phyloP scores from a whole-genome alignment of 2,888 invertebrate species.

The Neuroscelio doddi region DNA sequence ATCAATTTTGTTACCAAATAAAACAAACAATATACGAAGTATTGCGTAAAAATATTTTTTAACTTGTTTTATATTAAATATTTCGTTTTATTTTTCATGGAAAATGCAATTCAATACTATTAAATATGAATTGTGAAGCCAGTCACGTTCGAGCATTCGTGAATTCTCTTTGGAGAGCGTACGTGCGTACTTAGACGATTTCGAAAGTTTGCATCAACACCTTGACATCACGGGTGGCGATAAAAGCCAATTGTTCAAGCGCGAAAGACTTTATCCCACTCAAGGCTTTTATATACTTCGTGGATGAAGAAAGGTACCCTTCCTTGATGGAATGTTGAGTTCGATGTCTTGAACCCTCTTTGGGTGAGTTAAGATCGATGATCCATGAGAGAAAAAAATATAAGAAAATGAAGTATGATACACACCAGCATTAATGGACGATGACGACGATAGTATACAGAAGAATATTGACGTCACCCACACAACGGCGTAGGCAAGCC shows the following conservation, averaged over 20 bases:
- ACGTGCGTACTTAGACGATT: conserved; percentile 22
- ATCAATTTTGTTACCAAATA: too few species aligned
- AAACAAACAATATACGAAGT: too few species aligned
- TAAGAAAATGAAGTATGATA: conserved; percentile 21
- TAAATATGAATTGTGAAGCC: conserved; percentile 27
- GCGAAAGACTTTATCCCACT: conserved; percentile 9
- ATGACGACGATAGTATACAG: conserved; percentile 54
- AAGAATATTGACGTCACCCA: conserved; percentile 63
- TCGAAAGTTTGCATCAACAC: conserved; percentile 36
- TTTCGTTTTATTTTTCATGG: too few species aligned
- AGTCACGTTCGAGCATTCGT: conserved; percentile 42
- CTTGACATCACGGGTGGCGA: conserved; percentile 34
- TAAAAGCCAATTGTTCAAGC: conserved; percentile 41
- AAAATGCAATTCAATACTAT: too few species aligned
- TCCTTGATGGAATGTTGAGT: conserved; percentile 18
- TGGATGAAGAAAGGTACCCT: conserved; percentile 18
- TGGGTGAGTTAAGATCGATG: conserved; percentile 18
- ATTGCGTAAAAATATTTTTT: too few species aligned
- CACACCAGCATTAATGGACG: conserved; percentile 50
- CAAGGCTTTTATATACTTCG: too few species aligned
- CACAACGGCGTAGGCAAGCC: conserved; percentile 65
- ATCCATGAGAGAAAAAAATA: conserved; percentile 2
- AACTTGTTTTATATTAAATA: too few species aligned
- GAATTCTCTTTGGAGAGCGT: conserved; percentile 30
- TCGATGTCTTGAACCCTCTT: conserved; percentile 10